Conservation (phyloP, 92 coral and sea anemone species). For the Palythoa caribaeorum region DNA sequence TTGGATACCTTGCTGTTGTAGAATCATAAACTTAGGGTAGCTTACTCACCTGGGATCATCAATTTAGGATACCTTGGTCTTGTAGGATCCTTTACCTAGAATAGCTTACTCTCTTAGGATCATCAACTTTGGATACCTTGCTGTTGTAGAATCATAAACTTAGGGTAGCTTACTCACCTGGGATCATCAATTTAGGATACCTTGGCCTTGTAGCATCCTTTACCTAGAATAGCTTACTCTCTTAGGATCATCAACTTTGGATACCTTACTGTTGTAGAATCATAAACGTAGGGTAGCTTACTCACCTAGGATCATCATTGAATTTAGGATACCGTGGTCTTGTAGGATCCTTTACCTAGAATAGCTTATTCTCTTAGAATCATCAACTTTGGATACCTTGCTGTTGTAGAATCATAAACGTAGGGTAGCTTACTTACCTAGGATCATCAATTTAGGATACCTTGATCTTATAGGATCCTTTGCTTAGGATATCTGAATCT, state of each 20-base stretch:
- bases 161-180: neutral
- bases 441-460: neutral
- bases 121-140: neutral
- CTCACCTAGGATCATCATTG: neutral
- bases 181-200: neutral
- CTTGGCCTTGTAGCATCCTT: neutral
- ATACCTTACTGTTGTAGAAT: neutral
- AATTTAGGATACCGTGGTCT: neutral
- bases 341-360: neutral
- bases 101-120: neutral
- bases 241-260: neutral
- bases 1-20: neutral
- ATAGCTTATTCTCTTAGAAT: neutral
- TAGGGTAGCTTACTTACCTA: too few relatives aligned
- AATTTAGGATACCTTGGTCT: neutral
- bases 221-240: neutral
- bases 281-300: too few relatives aligned
- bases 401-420: too few relatives aligned
- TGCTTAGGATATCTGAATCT: neutral
- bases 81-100: neutral
- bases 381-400: neutral
- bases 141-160: neutral
- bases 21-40: neutral
- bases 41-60: neutral
- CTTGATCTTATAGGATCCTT: neutral